Percentiles rank a stretch among this genome's conserved stretches.
Conservation (phyloP, 2,113 vertebrate genomes). For the Alexandromys fortis region DNA sequence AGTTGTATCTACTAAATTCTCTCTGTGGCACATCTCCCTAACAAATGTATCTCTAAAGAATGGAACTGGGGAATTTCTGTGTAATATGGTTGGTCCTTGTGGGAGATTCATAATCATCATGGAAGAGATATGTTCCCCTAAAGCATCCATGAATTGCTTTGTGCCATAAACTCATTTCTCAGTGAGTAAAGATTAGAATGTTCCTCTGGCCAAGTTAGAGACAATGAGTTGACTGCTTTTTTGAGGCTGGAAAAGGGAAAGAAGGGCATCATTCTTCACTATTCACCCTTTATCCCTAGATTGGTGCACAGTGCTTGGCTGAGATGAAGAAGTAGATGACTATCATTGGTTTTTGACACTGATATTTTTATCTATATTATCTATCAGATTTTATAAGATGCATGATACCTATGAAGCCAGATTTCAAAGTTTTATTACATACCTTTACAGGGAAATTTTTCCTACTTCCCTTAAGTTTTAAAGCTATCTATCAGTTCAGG, state of each 20-base stretch:
- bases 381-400: background rate
- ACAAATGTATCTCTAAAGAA: background rate
- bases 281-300: background rate
- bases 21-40: background rate
- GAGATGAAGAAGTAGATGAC: background rate
- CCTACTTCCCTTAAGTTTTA: slow-evolving; percentile 6
- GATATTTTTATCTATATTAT: background rate
- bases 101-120: background rate
- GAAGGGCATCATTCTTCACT: background rate
- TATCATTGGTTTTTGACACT: background rate
- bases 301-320: background rate
- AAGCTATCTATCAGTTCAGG: background rate
- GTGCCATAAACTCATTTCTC: background rate
- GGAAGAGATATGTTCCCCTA: background rate
- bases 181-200: background rate
- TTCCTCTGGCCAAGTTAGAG: background rate
- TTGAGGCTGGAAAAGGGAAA: background rate
- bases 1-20: background rate
- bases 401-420: background rate
- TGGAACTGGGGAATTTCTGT: background rate
- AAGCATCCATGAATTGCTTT: background rate
- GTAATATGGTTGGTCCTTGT: background rate
- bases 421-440: background rate
- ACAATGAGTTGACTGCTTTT: background rate
- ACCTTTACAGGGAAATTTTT: background rate